phyloP scores from a whole-genome alignment of 1,140 invertebrate species.

The Drosophila santomea region DNA sequence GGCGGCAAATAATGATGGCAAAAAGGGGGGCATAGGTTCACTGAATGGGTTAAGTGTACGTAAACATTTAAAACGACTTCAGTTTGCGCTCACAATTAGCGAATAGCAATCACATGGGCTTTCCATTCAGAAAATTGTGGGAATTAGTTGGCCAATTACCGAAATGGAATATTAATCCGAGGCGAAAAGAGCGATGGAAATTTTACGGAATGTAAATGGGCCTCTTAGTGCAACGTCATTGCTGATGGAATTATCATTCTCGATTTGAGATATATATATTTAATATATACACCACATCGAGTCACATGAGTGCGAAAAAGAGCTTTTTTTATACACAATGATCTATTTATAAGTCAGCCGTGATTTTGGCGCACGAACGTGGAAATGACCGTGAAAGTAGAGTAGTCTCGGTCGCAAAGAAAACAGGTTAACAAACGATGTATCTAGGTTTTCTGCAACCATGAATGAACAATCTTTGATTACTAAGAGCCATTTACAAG shows the following conservation, averaged over 20 bases:
- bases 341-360: slow-evolving; percentile 54
- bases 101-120: slow-evolving; percentile 30
- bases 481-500: slow-evolving; percentile 3
- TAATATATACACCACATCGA: neutral
- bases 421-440: slow-evolving; percentile 28
- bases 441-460: neutral
- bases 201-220: slow-evolving; percentile 26
- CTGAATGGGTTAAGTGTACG: slow-evolving; percentile 11
- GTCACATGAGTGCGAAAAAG: slow-evolving; percentile 68
- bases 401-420: neutral
- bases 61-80: neutral
- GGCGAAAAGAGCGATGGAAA: slow-evolving; percentile 25
- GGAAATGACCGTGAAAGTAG: slow-evolving; percentile 48
- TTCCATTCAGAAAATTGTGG: slow-evolving; percentile 16
- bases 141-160: slow-evolving; percentile 39
- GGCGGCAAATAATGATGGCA: neutral
- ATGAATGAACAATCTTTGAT: slow-evolving; percentile 13
- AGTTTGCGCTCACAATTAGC: slow-evolving; percentile 30
- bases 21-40: neutral
- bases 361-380: slow-evolving; percentile 56
- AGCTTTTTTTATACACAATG: slow-evolving; percentile 41
- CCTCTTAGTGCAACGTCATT: slow-evolving; percentile 20
- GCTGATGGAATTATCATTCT: slow-evolving; percentile 34
- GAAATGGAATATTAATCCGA: slow-evolving; percentile 44
- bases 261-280: slow-evolving; percentile 21